Evolutionary conservation across 2,888 invertebrate genomes (phyloP), one percentile per base, ranked within the genome.

Genomic region (Trypoxylon attenuatum): DNA sequence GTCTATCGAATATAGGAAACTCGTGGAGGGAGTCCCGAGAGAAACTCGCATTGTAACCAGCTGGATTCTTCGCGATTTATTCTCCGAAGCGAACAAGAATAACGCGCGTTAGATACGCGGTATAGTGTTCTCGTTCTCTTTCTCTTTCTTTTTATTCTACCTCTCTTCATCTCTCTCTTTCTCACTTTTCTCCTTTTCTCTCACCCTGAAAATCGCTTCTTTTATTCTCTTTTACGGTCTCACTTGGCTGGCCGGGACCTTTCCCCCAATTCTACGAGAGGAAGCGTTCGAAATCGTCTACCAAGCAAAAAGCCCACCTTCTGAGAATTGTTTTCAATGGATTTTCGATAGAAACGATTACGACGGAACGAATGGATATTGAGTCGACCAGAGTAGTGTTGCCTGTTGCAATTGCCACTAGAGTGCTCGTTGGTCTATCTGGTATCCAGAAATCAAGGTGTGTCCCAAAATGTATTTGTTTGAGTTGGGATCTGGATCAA

Each of bases 31-130:
- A 66, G 59, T 67, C n/a, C n/a, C 46, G 50, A 67, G 67, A 67
- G 67, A 67, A 66, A 66, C 67, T 67, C 55, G 68, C 68, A 68
- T 68, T 68, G 68, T 68, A 53, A 59, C 54, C 65, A 56, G 54
- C 60, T 68, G 75, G 71, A 77, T 76, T 77, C 74, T 70, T 70
- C 65, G 71, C 64, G 75, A 78, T 78, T 76, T 78, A 77, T 78
- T 76, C 71, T 78, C 76, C 65, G 78, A 73, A 66, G 56, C 65
- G 62, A 76, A 69, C 70, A 66, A 78, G 78, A 76, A 77, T 76
- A 71, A 68, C 68, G 60, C 60, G 69, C 51, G 59, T 69, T 72
- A 73, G 71, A 71, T 77, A 76, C 74, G 68, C 59, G 53, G 67
- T 69, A 69, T 60, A 66, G 51, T 39, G 38, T 27, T 22, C 22